These are phyloP conservation scores for Diplodus puntazzo DNA, from an alignment of 2,797 vertebrate species.

Conservation along the genomic window DNA sequence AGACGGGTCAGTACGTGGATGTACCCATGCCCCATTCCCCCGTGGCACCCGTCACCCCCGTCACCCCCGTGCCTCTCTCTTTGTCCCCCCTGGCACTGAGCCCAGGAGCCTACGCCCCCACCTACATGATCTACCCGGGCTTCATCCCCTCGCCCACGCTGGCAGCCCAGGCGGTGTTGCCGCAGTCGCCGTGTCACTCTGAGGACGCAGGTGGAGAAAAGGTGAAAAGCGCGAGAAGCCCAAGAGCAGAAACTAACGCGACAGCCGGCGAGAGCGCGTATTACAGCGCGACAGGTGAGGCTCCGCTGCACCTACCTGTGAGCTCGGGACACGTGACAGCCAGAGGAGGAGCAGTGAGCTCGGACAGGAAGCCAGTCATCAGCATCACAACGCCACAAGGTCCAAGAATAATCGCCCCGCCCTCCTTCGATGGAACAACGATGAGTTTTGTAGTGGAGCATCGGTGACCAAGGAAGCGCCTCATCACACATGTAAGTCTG, in stretches of 20 bases:
- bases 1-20: constrained; percentile 95
- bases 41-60: constrained; percentile 84
- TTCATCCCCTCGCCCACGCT: constrained; percentile 79
- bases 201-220: constrained; percentile 63
- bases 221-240: constrained; percentile 51
- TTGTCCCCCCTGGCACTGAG: constrained; percentile 90
- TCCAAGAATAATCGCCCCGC: constrained; percentile 94
- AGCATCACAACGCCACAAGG: constrained; percentile 95
- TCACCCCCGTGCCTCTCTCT: constrained; percentile 85
- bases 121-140: constrained; percentile 93
- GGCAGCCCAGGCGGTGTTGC: constrained; percentile 65
- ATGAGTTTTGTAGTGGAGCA: constrained; percentile 99
- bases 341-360: constrained; percentile 47
- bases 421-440: constrained; percentile 97
- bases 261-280: constrained; percentile 85
- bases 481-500: constrained; percentile 73
- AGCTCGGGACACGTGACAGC: constrained; percentile 69
- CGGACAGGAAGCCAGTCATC: constrained; percentile 91
- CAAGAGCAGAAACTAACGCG: constrained; percentile 41
- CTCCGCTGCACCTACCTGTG: constrained; percentile 60
- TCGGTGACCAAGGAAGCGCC: constrained; percentile 85
- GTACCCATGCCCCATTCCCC: constrained; percentile 88
- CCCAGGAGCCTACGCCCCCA: constrained; percentile 85
- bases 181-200: constrained; percentile 55
- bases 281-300: constrained; percentile 87